A percentile compares a stretch with the other conserved stretches of the same genome.
phyloP scores from a whole-genome alignment of 2,888 invertebrate genomes.

The Lacanobia oleracea region DNA sequence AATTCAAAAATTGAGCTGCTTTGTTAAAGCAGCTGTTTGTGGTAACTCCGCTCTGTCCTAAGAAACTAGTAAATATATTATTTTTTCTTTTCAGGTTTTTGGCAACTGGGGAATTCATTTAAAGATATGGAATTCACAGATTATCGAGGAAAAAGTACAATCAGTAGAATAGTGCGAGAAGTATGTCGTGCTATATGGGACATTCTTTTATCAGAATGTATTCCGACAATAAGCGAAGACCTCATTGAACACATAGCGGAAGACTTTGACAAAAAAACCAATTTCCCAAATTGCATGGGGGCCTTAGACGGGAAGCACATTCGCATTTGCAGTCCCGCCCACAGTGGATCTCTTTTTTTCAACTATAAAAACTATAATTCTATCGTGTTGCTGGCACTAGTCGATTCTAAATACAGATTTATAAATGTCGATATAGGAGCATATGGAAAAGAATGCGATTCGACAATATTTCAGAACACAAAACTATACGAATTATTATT shows the following conservation, averaged over 20 bases:
- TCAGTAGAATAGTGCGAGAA: constrained; percentile 18
- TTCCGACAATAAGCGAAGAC: constrained; percentile 15
- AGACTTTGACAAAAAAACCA: constrained; percentile 24
- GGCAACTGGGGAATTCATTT: constrained; percentile 35
- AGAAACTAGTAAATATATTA: too few relatives aligned
- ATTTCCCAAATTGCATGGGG: constrained; percentile 9
- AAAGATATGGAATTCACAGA: constrained; percentile 35
- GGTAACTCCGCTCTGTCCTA: too few relatives aligned
- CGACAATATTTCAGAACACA: neutral
- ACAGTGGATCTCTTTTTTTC: constrained; percentile 20
- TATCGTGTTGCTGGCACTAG: neutral
- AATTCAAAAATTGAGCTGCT: too few relatives aligned
- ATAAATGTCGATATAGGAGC: constrained; percentile 15
- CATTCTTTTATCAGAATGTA: constrained; percentile 22
- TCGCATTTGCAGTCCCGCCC: neutral
- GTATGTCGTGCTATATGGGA: constrained; percentile 31
- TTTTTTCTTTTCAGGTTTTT: constrained; percentile 34
- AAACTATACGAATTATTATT: constrained; percentile 4
- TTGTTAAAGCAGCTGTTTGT: too few relatives aligned
- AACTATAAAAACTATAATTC: constrained; percentile 11
- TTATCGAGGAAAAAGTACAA: constrained; percentile 39
- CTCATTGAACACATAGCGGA: constrained; percentile 27
- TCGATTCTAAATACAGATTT: constrained; percentile 10
- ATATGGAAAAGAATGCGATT: constrained; percentile 9
- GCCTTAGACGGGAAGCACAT: constrained; percentile 15